Evolutionary conservation across 1,140 invertebrate species (phyloP).

Genomic region (Pissodes strobi): DNA sequence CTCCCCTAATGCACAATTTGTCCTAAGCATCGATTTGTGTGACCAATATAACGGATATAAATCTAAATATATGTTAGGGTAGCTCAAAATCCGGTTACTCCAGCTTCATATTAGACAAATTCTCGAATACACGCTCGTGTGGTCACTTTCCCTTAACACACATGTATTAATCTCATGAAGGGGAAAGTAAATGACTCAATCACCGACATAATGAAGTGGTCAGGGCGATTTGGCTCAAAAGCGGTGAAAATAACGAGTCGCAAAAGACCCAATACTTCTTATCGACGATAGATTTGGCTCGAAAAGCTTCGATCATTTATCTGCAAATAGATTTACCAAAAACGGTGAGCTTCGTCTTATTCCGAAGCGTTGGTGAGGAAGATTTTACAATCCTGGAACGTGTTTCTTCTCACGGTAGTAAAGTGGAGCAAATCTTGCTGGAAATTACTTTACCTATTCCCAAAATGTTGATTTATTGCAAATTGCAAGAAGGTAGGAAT

Average conservation of each 20-base stretch:
- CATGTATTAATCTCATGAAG: constrained; percentile 51
- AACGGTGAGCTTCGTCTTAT: constrained; percentile 29
- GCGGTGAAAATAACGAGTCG: constrained; percentile 38
- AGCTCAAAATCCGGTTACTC: constrained; percentile 27
- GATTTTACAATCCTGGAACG: constrained; percentile 45
- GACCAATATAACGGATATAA: constrained; percentile 39
- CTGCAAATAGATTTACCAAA: constrained; percentile 41
- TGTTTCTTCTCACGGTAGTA: constrained; percentile 46
- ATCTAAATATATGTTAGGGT: constrained; percentile 41
- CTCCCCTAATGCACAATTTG: constrained; percentile 31
- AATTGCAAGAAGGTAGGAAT: constrained; percentile 21
- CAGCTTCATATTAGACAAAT: constrained; percentile 26
- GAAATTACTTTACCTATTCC: constrained; percentile 38
- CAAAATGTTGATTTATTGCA: constrained; percentile 47
- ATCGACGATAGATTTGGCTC: constrained; percentile 42
- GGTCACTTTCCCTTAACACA: constrained; percentile 34
- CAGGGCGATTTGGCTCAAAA: constrained; percentile 42
- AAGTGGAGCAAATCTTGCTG: constrained; percentile 40
- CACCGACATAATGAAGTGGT: constrained; percentile 52
- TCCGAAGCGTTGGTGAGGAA: constrained; percentile 15
- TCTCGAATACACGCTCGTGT: constrained; percentile 29
- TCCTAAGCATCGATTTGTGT: constrained; percentile 31
- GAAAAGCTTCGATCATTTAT: constrained; percentile 46
- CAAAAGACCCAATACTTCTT: constrained; percentile 36
- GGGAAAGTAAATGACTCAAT: constrained; percentile 52